Percentiles rank a stretch among this genome's conserved stretches.
Evolutionary conservation across 2,113 vertebrate species (phyloP).

Genomic region (Apodemus speciosus): DNA sequence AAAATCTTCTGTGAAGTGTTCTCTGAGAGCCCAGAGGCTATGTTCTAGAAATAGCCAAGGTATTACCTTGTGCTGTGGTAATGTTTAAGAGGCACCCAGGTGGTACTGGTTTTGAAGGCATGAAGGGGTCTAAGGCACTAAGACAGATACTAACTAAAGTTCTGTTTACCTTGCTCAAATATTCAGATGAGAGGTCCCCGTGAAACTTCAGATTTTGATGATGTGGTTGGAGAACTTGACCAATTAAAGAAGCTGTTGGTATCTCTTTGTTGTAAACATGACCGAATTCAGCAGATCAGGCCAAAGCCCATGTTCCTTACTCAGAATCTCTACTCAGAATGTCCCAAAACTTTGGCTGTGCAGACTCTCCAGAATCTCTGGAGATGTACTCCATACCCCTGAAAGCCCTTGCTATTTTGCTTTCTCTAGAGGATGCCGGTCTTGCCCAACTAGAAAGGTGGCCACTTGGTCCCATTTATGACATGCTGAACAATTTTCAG

Average conservation of each 20-base stretch:
- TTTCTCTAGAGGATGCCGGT: not conserved
- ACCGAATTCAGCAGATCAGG: not conserved
- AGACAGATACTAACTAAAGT: slow-evolving; percentile 34
- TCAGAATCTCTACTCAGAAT: not conserved
- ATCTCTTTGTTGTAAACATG: slow-evolving; percentile 31
- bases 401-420: not conserved
- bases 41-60: too few species aligned
- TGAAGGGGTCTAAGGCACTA: too few species aligned
- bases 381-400: not conserved
- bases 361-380: not conserved
- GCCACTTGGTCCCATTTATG: not conserved
- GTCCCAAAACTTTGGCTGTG: not conserved
- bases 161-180: slow-evolving; percentile 46
- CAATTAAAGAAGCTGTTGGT: not conserved
- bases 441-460: not conserved
- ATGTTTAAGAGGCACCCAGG: too few species aligned
- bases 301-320: not conserved
- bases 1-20: too few species aligned
- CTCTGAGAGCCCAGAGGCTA: too few species aligned
- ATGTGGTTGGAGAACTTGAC: not conserved
- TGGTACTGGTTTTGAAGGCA: too few species aligned
- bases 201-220: slow-evolving; percentile 37
- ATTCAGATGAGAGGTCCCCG: not conserved
- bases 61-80: too few species aligned
- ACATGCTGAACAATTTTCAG: not conserved